Conservation (phyloP, 1,140 invertebrate species). For the Brachionus calyciflorus region DNA sequence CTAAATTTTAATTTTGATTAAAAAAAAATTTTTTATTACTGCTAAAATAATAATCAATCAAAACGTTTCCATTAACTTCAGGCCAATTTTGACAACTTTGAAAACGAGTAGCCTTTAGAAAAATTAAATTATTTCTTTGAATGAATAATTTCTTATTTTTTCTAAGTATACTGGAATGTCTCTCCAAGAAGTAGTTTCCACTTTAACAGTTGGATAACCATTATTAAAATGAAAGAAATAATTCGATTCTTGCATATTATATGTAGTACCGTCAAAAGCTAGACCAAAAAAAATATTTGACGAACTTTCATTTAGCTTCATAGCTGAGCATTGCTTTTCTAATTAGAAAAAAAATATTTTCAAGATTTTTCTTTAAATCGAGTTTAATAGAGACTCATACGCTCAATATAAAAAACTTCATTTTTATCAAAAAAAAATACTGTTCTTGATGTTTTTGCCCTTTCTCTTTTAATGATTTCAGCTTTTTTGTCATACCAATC, state of each 20-base stretch:
- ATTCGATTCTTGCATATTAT: constrained; percentile 13
- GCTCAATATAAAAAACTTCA: neutral
- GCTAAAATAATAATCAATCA: constrained; percentile 45
- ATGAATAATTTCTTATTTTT: neutral
- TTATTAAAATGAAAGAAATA: constrained; percentile 46
- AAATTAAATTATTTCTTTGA: neutral
- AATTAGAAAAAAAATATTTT: neutral
- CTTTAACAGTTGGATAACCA: neutral
- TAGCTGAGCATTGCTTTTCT: neutral
- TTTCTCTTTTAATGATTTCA: constrained; percentile 31
- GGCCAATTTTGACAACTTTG: constrained; percentile 45
- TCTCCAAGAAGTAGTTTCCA: constrained; percentile 8
- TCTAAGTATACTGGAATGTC: neutral
- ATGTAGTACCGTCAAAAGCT: neutral
- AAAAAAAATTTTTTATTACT: neutral
- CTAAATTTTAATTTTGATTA: neutral
- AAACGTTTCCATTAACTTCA: constrained; percentile 28
- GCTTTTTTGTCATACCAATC: constrained; percentile 38
- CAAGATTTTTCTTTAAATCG: neutral
- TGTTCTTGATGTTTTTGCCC: neutral
- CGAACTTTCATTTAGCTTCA: constrained; percentile 6
- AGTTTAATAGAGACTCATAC: neutral
- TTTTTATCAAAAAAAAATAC: constrained; percentile 38
- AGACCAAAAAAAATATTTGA: constrained; percentile 25
- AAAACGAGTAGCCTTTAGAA: constrained; percentile 4